Evolutionary conservation across 2,113 vertebrate species (phyloP), one percentile per base, ranked within the genome.

Genomic region (Tyto alba): DNA sequence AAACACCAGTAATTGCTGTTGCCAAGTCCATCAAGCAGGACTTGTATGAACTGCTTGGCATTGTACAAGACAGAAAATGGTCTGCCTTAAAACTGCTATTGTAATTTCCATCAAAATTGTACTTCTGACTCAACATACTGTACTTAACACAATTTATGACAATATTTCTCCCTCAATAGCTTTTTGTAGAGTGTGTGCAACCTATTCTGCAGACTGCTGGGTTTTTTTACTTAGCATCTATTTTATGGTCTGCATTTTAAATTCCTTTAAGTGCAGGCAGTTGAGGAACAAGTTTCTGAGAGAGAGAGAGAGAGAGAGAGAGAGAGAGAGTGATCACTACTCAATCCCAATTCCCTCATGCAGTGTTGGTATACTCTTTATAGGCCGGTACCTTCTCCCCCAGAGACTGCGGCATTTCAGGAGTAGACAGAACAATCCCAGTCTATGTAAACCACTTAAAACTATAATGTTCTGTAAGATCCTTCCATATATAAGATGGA

Each of bases 221-320:
- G 87, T 85, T 95, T 96, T 92, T 89, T 91, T 85, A 88, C 87
- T 95, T 95, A 93, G 73, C 91, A 84, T 95, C 71, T 95, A 67
- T 91, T 97, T 96, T 95, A 94, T 66, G 64, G 84, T 43, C 89
- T 93, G 95, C 81, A 91, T 97, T 97, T 97, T 95, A 94, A 95
- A 94, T 85, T 93, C 72, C 59, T 97, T 78, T 95, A 95, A 97
- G 96, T 96, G 89, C 95, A 91, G 57, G 93, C 85, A 81, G 95
- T 88, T 95, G 96, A 93, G 68, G 93, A 95, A 84, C 78, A 95
- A 79, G 71, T 86, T 95, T 95, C 73, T 72, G 68, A 60, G 89
- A 38, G 69, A 43, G 82, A 55, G 64, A 83, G 67, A 60, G 77
- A 52, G 48, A 64, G 36, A 89, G 48, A 55, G 11, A 87, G 63